phyloP scores from a whole-genome alignment of 2,888 invertebrate genomes.

The Chromoteleia sp. region DNA sequence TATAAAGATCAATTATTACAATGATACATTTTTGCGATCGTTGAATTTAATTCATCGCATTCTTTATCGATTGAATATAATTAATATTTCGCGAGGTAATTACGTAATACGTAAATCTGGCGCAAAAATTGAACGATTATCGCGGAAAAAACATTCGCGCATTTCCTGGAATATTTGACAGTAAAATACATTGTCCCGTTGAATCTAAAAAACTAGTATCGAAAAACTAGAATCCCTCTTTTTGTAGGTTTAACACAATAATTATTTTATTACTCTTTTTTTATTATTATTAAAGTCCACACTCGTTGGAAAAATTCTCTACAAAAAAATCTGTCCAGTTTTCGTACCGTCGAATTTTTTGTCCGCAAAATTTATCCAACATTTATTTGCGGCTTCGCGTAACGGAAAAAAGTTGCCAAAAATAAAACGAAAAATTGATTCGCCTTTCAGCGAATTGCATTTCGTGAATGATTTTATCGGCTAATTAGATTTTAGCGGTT shows the following conservation, averaged over 20 bases:
- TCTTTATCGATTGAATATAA: slow-evolving; percentile 1
- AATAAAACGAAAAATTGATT: slow-evolving; percentile 41
- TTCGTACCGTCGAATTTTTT: slow-evolving; percentile 42
- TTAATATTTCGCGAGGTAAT: slow-evolving; percentile 1
- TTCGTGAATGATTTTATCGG: slow-evolving; percentile 23
- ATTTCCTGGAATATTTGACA: neutral
- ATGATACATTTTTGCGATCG: too few relatives aligned
- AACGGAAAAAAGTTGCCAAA: slow-evolving; percentile 29
- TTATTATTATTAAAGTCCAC: neutral
- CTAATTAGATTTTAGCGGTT: slow-evolving; percentile 44
- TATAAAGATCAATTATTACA: neutral
- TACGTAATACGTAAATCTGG: neutral
- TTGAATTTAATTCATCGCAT: neutral
- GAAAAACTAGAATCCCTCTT: slow-evolving; percentile 26
- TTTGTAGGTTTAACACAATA: slow-evolving; percentile 12
- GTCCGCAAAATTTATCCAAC: slow-evolving; percentile 30
- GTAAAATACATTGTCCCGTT: neutral
- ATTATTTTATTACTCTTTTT: slow-evolving; percentile 31
- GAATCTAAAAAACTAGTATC: slow-evolving; percentile 19
- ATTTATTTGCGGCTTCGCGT: slow-evolving; percentile 37
- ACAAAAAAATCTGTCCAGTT: slow-evolving; percentile 15
- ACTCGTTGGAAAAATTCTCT: slow-evolving; percentile 17
- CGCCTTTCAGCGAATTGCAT: neutral
- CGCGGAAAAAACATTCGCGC: neutral
- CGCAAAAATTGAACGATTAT: slow-evolving; percentile 5